A percentile compares a stretch with the other conserved stretches of the same genome.
These are phyloP conservation scores for Copidosoma floridanum DNA, from an alignment of 1,140 invertebrate species.

Conservation along the genomic window DNA sequence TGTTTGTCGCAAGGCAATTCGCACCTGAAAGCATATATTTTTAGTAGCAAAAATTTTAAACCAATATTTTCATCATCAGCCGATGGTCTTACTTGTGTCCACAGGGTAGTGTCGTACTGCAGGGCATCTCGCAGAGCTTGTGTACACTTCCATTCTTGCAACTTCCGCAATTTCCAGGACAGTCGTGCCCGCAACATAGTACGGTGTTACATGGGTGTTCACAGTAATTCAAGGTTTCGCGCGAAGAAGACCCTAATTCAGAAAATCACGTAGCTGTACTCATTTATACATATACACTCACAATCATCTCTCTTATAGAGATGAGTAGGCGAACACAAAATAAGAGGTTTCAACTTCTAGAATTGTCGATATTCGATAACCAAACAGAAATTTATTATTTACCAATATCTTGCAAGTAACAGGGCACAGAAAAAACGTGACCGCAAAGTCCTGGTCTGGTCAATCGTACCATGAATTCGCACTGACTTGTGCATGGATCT, in stretches of 20 bases:
- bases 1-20: too few relatives aligned
- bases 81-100: slow-evolving; percentile 10
- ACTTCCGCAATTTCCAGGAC: neutral
- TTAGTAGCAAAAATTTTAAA: too few relatives aligned
- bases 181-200: neutral
- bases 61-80: too few relatives aligned
- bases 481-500: neutral
- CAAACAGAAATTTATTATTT: neutral
- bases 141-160: neutral
- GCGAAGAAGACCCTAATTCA: neutral
- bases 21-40: too few relatives aligned
- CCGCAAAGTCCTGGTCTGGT: neutral
- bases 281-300: neutral
- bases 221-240: neutral
- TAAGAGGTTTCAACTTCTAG: neutral
- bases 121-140: neutral
- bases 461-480: neutral
- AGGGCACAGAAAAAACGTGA: neutral
- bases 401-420: neutral
- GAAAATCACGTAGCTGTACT: neutral
- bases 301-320: neutral
- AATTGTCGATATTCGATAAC: neutral
- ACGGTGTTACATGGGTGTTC: neutral
- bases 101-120: neutral
- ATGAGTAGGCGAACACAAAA: neutral